phyloP scores from a whole-genome alignment of 1,140 invertebrate species.

The Drosophila sturtevanti region DNA sequence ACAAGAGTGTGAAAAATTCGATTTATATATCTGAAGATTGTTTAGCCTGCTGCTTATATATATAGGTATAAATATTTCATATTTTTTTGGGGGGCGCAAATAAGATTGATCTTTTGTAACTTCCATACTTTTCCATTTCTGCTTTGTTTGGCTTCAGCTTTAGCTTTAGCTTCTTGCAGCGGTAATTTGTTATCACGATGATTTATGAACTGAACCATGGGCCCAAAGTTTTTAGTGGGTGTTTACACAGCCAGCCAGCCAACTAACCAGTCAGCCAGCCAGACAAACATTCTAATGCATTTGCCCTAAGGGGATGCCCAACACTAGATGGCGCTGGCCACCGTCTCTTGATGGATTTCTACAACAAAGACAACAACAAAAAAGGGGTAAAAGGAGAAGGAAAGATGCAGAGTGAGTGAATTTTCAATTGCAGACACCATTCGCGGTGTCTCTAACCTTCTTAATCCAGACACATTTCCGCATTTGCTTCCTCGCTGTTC shows the following conservation, averaged over 20 bases:
- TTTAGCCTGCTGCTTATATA: not conserved
- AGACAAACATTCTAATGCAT: conserved; percentile 66
- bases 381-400: too few species aligned
- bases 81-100: conserved; percentile 72
- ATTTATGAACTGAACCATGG: conserved; percentile 73
- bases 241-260: conserved; percentile 66
- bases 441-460: conserved; percentile 39
- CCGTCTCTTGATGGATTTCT: conserved; percentile 75
- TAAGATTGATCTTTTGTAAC: conserved; percentile 81
- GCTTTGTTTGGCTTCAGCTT: not conserved
- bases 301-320: conserved; percentile 40
- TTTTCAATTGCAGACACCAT: conserved; percentile 52
- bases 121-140: conserved; percentile 68
- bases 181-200: conserved; percentile 81
- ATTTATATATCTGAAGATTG: not conserved
- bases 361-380: conserved; percentile 18
- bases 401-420: conserved; percentile 13
- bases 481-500: conserved; percentile 47
- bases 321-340: conserved; percentile 60
- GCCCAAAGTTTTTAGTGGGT: conserved; percentile 65
- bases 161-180: conserved; percentile 53
- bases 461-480: conserved; percentile 60
- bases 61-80: conserved; percentile 9
- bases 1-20: not conserved
- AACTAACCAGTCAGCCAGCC: conserved; percentile 20